These are phyloP conservation scores for Piaya cayana DNA, from an alignment of 2,113 vertebrate genomes.

Conservation along the genomic window DNA sequence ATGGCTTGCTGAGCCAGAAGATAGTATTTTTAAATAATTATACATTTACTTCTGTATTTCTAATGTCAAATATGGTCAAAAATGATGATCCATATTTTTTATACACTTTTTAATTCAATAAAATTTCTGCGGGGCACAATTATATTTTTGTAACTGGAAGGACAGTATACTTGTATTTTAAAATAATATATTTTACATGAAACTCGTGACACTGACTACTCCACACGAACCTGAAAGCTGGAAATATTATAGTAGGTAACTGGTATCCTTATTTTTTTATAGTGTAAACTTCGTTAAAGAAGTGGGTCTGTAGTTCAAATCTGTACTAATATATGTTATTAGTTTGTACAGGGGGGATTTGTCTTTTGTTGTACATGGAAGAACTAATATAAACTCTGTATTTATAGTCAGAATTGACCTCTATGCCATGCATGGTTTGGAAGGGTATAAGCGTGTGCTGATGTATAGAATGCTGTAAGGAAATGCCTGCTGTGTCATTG, in stretches of 20 bases:
- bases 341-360: conserved; percentile 27
- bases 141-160: conserved; percentile 60
- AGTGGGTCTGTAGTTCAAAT: conserved; percentile 59
- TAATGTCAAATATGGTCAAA: neutral
- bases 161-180: conserved; percentile 27
- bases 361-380: conserved; percentile 57
- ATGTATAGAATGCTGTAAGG: neutral
- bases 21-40: conserved; percentile 12
- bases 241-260: conserved; percentile 13
- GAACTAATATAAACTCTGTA: conserved; percentile 20
- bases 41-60: neutral
- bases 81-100: conserved; percentile 19
- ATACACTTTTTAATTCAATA: conserved; percentile 50
- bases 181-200: conserved; percentile 30
- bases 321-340: conserved; percentile 39
- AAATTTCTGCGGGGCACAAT: conserved; percentile 6
- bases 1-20: neutral
- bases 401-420: conserved; percentile 62
- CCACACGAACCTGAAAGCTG: neutral
- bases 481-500: neutral
- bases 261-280: conserved; percentile 58
- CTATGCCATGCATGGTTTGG: neutral
- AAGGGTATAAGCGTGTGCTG: neutral
- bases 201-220: conserved; percentile 14
- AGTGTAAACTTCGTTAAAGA: conserved; percentile 75